Base-by-base conservation (phyloP, 2,888 invertebrate species). In the Bombylius discolor region DNA sequence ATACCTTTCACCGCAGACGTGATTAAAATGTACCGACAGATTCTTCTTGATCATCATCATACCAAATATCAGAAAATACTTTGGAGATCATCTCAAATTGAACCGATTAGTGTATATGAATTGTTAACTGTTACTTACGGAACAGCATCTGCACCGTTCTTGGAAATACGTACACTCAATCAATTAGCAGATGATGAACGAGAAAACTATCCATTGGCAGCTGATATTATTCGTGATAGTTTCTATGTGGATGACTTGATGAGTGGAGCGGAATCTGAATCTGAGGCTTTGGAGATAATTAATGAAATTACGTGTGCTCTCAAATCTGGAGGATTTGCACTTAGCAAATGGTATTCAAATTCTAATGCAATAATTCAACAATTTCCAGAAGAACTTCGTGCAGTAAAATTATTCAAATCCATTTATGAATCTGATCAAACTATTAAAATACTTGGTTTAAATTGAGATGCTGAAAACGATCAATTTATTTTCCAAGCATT, bases 1-100 rank as follows among this genome's bases (percentile, higher is more conserved):
- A 31, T 45, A 14, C 61, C 62, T 3, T 49, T 65, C 4, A 57
- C 56, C 4, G 63, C 61, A 1, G 66, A 67, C 49, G 57, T 68
- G 7, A 52, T 52, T 1, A 57, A 63, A 51, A 65, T 65, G 45
- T 47, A 52, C 33, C 52, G 52, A 23, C 52, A 52, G 33, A 14
- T 47, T n/a, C 32, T 4, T 12, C n/a, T 52, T 9, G 5, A 13
- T n/a, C 9, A 32, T 31, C 12, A 32, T 4, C n/a, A 52, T 34
- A 23, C 47, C 3, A 54, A 63, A 36, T 59, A 58, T 32, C 59
- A 62, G 14, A 53, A 5, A 49, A 36, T 51, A 55, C 56, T 3
- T 9, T 39, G 1, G 34, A 52, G 11, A n/a, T n/a, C n/a, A n/a
- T n/a, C n/a, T n/a, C n/a, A n/a, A n/a, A n/a, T n/a, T n/a, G n/a